A percentile compares a stretch with the other conserved stretches of the same genome.
These are phyloP conservation scores for Aleiodes leptofemur DNA, from an alignment of 2,888 invertebrate species.

Conservation along the genomic window DNA sequence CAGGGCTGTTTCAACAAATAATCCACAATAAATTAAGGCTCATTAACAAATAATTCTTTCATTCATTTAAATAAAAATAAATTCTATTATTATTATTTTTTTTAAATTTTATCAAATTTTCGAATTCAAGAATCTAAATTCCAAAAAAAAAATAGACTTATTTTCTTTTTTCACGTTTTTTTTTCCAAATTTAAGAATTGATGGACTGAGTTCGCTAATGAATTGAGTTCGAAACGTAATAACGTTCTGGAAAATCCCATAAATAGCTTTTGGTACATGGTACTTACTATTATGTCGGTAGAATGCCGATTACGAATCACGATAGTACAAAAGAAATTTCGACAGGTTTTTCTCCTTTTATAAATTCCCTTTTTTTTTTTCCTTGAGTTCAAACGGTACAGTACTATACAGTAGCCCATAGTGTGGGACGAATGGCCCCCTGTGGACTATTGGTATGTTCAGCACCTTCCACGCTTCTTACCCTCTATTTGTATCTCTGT, in stretches of 20 bases:
- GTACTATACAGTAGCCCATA: conserved; percentile 20
- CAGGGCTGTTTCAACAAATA: too few species aligned
- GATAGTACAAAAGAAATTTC: conserved; percentile 25
- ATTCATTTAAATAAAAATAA: too few species aligned
- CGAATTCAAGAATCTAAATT: too few species aligned
- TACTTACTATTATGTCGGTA: conserved; percentile 12
- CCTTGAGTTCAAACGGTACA: conserved; percentile 4
- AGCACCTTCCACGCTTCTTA: background rate
- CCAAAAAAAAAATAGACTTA: too few species aligned
- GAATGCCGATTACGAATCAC: conserved; percentile 16
- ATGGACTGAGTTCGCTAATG: too few species aligned
- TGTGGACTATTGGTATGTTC: conserved; percentile 28
- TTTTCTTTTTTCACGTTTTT: too few species aligned
- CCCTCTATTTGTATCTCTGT: conserved; percentile 11
- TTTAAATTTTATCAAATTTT: too few species aligned
- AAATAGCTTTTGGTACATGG: conserved; percentile 3
- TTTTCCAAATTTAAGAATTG: too few species aligned
- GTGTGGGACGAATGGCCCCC: conserved; percentile 29
- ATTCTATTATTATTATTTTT: too few species aligned
- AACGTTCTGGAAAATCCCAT: conserved; percentile 7
- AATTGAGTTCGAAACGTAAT: conserved; percentile 1
- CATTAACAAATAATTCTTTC: too few species aligned
- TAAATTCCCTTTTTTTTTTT: background rate
- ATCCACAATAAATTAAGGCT: too few species aligned
- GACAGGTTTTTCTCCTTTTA: conserved; percentile 17